phyloP scores from a whole-genome alignment of 2,113 vertebrate species.

The Oncorhynchus kisutch region DNA sequence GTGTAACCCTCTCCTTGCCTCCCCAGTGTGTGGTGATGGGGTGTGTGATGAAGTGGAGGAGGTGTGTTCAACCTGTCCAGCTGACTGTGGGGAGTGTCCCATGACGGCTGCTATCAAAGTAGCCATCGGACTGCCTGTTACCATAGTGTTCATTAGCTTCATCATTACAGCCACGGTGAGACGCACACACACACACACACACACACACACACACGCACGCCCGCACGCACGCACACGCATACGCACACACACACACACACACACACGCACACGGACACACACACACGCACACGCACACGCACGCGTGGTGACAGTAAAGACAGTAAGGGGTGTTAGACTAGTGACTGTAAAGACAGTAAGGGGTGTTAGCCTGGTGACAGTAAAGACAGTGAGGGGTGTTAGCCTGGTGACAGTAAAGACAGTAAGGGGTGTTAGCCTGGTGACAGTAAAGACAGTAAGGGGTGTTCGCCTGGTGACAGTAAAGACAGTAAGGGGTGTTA shows the following conservation, averaged over 20 bases:
- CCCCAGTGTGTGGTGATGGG: conserved; percentile 77
- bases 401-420: no score
- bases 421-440: no score
- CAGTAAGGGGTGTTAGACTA: no score
- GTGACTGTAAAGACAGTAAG: no score
- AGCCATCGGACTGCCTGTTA: conserved; percentile 74
- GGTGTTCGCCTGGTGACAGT: no score
- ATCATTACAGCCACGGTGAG: conserved; percentile 71
- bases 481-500: no score
- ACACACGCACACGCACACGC: no score
- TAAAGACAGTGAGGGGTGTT: no score
- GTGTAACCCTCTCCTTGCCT: not conserved
- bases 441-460: no score
- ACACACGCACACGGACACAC: not conserved
- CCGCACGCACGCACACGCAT: not conserved
- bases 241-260: not conserved
- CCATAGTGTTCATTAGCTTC: conserved; percentile 73
- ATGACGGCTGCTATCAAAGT: conserved; percentile 64
- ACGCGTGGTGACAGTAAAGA: no score
- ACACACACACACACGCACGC: not conserved
- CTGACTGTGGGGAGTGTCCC: conserved; percentile 79
- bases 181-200: conserved; percentile 2
- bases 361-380: no score
- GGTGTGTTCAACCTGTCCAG: conserved; percentile 76
- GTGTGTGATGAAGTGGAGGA: conserved; percentile 78